phyloP scores from a whole-genome alignment of 2,888 invertebrate genomes.

The Sarcophaga rosellei region DNA sequence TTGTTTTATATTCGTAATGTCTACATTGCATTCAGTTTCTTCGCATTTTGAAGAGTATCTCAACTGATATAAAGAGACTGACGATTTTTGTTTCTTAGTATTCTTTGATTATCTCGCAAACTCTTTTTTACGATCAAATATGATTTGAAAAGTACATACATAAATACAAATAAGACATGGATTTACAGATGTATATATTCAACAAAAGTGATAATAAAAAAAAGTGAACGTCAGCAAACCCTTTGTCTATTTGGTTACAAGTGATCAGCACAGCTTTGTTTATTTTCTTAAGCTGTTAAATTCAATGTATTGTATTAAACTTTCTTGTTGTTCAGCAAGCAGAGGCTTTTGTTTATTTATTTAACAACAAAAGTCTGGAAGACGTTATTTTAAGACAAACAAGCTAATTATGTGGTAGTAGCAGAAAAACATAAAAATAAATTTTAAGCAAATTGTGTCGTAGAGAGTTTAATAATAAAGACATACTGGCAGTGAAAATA shows the following conservation, averaged over 20 bases:
- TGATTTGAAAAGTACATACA: background rate
- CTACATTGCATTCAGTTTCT: background rate
- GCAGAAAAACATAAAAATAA: constrained; percentile 62
- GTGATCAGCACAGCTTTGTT: constrained; percentile 1
- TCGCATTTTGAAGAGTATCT: background rate
- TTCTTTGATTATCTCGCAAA: background rate
- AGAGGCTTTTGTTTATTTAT: constrained; percentile 63
- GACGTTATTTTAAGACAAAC: constrained; percentile 24
- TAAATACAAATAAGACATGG: background rate
- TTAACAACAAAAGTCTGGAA: constrained; percentile 50
- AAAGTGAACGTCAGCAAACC: constrained; percentile 1
- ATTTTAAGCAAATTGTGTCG: constrained; percentile 65
- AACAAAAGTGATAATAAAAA: background rate
- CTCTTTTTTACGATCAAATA: background rate
- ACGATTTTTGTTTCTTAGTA: background rate
- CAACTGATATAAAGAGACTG: background rate
- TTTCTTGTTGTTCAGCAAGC: constrained; percentile 43
- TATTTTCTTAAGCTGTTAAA: constrained; percentile 25
- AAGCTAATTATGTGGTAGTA: constrained; percentile 51
- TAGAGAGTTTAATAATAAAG: constrained; percentile 62
- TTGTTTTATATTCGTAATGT: background rate
- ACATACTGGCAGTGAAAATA: constrained; percentile 28
- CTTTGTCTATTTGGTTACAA: background rate
- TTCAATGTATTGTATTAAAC: constrained; percentile 3
- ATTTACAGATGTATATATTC: background rate